Percentiles rank a stretch among this genome's conserved stretches.
Conservation (phyloP, 2,888 invertebrate genomes). For the Coleophora deauratella region DNA sequence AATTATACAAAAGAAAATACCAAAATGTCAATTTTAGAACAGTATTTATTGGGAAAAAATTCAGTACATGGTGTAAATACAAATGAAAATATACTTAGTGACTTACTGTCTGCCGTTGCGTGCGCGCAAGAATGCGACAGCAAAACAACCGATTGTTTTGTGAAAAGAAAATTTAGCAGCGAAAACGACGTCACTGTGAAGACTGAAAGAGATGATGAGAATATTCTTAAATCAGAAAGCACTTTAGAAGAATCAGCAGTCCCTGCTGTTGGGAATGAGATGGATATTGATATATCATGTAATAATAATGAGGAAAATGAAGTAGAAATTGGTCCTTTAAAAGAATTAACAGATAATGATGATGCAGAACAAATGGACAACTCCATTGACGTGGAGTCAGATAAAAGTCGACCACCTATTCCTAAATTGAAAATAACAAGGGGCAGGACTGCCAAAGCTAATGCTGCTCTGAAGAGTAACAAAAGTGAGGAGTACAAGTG, state of each 20-base stretch:
- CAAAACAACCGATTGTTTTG: conserved; percentile 61
- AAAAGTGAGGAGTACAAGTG: conserved; percentile 65
- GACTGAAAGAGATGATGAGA: conserved; percentile 39
- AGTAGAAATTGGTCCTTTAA: conserved; percentile 65
- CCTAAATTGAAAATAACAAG: conserved; percentile 68
- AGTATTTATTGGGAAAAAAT: conserved; percentile 77
- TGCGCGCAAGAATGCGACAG: conserved; percentile 76
- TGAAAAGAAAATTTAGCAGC: conserved; percentile 55
- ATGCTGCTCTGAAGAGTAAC: conserved; percentile 52
- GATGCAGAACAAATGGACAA: conserved; percentile 44
- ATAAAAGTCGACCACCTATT: conserved; percentile 54
- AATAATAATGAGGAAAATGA: conserved; percentile 58
- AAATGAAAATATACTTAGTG: conserved; percentile 75
- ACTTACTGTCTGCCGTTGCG: conserved; percentile 75
- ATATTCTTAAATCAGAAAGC: conserved; percentile 64
- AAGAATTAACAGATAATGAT: conserved; percentile 59
- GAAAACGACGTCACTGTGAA: conserved; percentile 46
- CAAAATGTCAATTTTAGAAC: conserved; percentile 80
- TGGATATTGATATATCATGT: conserved; percentile 64
- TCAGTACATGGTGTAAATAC: conserved; percentile 36
- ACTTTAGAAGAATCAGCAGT: conserved; percentile 69
- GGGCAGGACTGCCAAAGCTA: conserved; percentile 49
- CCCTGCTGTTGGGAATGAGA: conserved; percentile 66
- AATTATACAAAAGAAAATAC: conserved; percentile 58
- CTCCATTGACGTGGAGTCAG: conserved; percentile 23